These are phyloP conservation scores for Rhinoraja longicauda DNA, from an alignment of 2,797 vertebrate species.

Conservation along the genomic window DNA sequence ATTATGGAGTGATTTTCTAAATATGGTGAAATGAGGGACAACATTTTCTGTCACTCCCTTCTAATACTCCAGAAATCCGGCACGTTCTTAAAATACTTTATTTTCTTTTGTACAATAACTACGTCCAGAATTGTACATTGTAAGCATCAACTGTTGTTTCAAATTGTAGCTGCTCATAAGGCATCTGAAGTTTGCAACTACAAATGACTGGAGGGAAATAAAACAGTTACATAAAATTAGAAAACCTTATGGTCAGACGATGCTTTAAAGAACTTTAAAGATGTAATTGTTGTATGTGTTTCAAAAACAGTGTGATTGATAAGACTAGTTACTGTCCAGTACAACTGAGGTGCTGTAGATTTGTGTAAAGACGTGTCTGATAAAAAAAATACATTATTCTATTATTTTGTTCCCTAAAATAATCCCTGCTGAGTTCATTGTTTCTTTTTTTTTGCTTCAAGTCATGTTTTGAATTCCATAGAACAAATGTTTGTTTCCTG, in stretches of 20 bases:
- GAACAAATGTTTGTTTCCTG: conserved; percentile 19
- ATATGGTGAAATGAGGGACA: neutral
- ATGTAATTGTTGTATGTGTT: neutral
- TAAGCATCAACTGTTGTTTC: no score
- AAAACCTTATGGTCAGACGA: conserved; percentile 49
- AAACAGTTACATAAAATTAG: neutral
- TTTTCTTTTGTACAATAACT: neutral
- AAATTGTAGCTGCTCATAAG: neutral
- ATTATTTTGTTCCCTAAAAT: conserved; percentile 36
- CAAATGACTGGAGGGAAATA: neutral
- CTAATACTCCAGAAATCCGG: neutral
- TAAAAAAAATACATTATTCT: conserved; percentile 41
- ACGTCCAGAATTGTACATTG: neutral
- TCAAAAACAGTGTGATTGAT: conserved; percentile 34
- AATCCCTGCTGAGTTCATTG: conserved; percentile 44
- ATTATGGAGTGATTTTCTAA: neutral
- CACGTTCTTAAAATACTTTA: neutral
- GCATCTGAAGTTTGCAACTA: neutral
- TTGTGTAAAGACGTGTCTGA: conserved; percentile 47
- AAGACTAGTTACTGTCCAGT: conserved; percentile 44
- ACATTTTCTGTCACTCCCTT: neutral
- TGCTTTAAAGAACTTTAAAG: conserved; percentile 41
- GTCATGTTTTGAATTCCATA: neutral
- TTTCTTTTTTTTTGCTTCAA: neutral
- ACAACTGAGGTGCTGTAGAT: conserved; percentile 41